Percentiles rank a stretch among this genome's conserved stretches.
phyloP scores from a whole-genome alignment of 2,113 vertebrate genomes.

The Datnioides undecimradiatus region DNA sequence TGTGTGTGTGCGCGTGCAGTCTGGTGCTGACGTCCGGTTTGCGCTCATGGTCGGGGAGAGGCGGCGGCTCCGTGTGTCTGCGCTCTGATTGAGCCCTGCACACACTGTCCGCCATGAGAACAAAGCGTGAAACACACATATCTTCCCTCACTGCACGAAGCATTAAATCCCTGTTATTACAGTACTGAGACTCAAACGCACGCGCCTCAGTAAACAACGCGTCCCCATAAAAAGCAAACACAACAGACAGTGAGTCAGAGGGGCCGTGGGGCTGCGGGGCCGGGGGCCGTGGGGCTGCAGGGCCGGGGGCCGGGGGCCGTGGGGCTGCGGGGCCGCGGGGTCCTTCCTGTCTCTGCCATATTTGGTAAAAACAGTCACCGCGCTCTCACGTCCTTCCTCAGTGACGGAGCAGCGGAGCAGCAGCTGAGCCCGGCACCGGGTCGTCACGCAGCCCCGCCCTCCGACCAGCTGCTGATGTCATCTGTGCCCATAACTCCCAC shows the following conservation, averaged over 20 bases:
- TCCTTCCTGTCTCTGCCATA: conserved; percentile 70
- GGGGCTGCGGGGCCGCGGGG: no score
- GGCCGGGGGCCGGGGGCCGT: no score
- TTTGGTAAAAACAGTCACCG: conserved; percentile 73
- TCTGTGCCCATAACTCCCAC: conserved; percentile 46
- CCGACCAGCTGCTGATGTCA: conserved; percentile 62
- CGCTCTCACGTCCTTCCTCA: conserved; percentile 62
- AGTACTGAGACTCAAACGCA: no score
- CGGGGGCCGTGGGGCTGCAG: no score
- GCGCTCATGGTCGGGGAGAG: conserved; percentile 42
- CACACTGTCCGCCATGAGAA: no score
- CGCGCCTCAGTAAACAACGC: no score
- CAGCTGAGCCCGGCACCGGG: conserved; percentile 32
- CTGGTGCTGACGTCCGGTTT: conserved; percentile 33
- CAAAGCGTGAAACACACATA: no score
- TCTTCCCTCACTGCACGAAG: no score
- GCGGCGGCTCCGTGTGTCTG: conserved; percentile 14
- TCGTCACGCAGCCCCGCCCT: conserved; percentile 59
- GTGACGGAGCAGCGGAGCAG: conserved; percentile 23
- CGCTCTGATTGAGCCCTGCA: no score
- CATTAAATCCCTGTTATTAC: no score
- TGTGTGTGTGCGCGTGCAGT: neutral
- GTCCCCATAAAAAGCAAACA: conserved; percentile 39
- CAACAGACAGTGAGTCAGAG: conserved; percentile 57
- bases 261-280: no score